Evolutionary conservation across 2,797 vertebrate genomes (phyloP), one percentile per base, ranked within the genome.

Genomic region (Danio tinwini): DNA sequence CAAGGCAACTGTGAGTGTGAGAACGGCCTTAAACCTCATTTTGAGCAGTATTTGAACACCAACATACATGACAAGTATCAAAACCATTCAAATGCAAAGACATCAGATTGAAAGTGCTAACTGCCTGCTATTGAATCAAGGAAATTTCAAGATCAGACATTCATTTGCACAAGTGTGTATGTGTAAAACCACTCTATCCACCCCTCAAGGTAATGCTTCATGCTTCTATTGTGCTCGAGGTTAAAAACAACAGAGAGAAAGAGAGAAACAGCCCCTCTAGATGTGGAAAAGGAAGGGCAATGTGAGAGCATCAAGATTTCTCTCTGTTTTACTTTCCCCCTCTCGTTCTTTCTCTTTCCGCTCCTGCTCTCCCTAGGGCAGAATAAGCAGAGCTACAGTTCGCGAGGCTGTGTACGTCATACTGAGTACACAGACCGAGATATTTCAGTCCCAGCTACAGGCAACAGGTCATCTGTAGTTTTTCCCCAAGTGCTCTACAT

Each of bases 371-470:
- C 21, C 64, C 21, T 9, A 21, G 64, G 37, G 42, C 19, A 10
- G 53, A 58, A 78, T 53, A 55, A 72, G 12, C 16, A 1, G 69
- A 42, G 69, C 52, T 69, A 17, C 21, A 68, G 64, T 12, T 56
- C 13, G 42, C 37, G 47, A 44, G 40, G 5, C 29, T 62, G 7
- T 7, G 1, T 37, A 49, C 63, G 56, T 53, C 67, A 69, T 12
- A 17, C 67, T 21, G 40, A 72, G 40, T 72, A 70, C 53, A 45
- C 53, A 45, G 21, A 47, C 19, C 2, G 3, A 21, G 42, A 76
- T 70, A 70, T 90, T 91, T 89, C 86, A 86, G 88, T 90, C 88
- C 90, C 83, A 89, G 86, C 87, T 83, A 82, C 86, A 87, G 88
- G 87, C 89, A 80, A 87, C 82, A 83, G 87, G 89, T 88, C 87